Conservation (phyloP, 2,797 vertebrate species). For the Dallia pectoralis region DNA sequence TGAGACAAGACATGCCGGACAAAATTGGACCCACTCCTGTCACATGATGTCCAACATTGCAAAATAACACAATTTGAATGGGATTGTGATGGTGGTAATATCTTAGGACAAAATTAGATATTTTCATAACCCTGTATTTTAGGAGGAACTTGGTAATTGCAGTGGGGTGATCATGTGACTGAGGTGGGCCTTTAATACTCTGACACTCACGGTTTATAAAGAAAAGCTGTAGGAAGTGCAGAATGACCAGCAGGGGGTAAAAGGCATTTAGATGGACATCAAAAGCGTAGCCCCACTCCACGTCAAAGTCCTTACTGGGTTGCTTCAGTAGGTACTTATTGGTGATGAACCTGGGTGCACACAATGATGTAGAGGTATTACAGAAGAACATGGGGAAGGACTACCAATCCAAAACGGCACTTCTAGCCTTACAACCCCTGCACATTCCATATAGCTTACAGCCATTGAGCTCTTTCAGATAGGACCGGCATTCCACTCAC, state of each 20-base stretch:
- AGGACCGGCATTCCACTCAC: conserved; percentile 69
- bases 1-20: neutral
- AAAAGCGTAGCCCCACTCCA: conserved; percentile 98
- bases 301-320: conserved; percentile 85
- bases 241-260: conserved; percentile 94
- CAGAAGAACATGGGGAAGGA: neutral
- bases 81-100: neutral
- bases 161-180: no score
- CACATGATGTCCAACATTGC: neutral
- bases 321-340: conserved; percentile 94
- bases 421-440: neutral
- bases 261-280: conserved; percentile 98
- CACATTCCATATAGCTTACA: neutral
- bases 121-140: no score
- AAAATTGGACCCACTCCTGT: neutral
- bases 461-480: neutral
- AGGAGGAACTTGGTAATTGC: no score
- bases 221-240: conserved; percentile 96
- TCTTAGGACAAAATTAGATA: no score
- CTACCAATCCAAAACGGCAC: neutral
- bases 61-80: no score
- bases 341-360: conserved; percentile 81
- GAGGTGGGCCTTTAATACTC: no score
- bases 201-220: conserved; percentile 95
- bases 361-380: neutral